Evolutionary conservation across 2,113 vertebrate species (phyloP), one percentile per base, ranked within the genome.

Genomic region (Salvelinus alpinus): DNA sequence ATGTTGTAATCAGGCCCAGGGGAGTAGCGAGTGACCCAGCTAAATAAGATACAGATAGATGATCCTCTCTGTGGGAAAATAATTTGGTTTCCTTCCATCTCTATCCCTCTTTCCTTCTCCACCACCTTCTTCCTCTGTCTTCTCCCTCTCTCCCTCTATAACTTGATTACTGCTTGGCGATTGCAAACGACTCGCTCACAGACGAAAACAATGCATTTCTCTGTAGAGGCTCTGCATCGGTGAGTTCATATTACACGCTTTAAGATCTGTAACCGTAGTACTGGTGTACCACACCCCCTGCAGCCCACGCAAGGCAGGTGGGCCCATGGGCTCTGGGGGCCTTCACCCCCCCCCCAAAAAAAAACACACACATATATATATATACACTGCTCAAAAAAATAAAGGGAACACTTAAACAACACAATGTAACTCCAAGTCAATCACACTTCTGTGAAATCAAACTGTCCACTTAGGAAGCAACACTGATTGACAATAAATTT

Each of bases 21-120:
- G 72, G 81, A 74, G 70, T 60, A 29, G 70, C 18, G 51, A 18
- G 73, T 44, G n/a, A 9, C 67, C 68, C 73, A 79, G 77, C 71
- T 79, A 79, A 79, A 79, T 73, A 79, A 79, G 25, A 64, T 66
- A 74, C 72, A 79, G 77, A 79, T 57, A 79, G 77, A 79, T 79
- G 74, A 78, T 59, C 34, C 69, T 74, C 54, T 74, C 57, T 62
- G 65, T 51, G 69, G 72, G 68, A 74, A 74, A 79, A 79, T 79
- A 18, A 74, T 72, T 79, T 79, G 77, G 66, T 54, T 79, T 70
- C 72, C 73, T 51, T 68, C 31, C 38, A 34, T 68, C 14, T 57
- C 34, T 68, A 73, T 65, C 76, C 29, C 65, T 65, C 16, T 34
- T 27, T 67, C 65, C 4, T 9, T 62, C 38, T 44, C 9, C 38